phyloP scores from a whole-genome alignment of 2,113 vertebrate species.

The Tragelaphus scriptus region DNA sequence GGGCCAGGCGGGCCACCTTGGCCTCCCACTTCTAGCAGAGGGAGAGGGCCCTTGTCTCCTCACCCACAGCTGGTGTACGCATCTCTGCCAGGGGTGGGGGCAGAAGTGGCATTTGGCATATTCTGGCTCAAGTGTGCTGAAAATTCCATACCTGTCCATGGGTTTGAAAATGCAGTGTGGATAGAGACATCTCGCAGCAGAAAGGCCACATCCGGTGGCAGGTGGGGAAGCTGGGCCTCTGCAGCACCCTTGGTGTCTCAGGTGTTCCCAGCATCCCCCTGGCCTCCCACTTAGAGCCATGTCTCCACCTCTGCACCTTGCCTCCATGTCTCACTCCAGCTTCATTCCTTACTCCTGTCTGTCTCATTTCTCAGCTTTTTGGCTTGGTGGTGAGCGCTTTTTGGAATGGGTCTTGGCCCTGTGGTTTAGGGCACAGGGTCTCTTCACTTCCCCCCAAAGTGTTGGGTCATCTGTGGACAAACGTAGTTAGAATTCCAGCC shows the following conservation, averaged over 20 bases:
- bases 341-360: not conserved
- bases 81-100: not conserved
- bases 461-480: not conserved
- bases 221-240: not conserved
- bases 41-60: not conserved
- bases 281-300: not conserved
- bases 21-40: not conserved
- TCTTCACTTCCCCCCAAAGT: not conserved
- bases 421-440: not conserved
- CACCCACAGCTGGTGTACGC: not conserved
- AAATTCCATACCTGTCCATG: not conserved
- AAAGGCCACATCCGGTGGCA: not conserved
- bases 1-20: accelerated
- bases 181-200: not conserved
- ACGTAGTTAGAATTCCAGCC: not conserved
- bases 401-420: not conserved
- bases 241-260: not conserved
- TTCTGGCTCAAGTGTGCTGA: not conserved
- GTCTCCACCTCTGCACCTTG: not conserved
- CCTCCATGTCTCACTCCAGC: not conserved
- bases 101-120: not conserved
- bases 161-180: not conserved
- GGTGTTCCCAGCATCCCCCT: too few species aligned
- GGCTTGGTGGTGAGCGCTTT: not conserved
- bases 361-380: not conserved